Evolutionary conservation across 2,113 vertebrate genomes (phyloP).

Genomic region (Maccullochella peelii): DNA sequence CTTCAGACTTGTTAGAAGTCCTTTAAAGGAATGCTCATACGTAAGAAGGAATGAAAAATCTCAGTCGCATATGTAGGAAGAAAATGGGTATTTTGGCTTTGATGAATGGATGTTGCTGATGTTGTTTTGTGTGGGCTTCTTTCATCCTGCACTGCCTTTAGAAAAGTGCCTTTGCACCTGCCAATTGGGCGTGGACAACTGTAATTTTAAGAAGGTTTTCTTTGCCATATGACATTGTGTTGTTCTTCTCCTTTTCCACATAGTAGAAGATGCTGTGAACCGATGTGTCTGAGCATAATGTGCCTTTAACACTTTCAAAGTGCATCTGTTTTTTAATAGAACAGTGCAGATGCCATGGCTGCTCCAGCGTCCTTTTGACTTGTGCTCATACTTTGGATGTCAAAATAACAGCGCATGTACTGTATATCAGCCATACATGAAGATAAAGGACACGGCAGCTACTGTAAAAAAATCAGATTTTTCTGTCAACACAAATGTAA

Average conservation of each 20-base stretch:
- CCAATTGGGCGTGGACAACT: constrained; percentile 21
- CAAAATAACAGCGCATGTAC: neutral
- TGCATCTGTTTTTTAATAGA: neutral
- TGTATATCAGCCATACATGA: neutral
- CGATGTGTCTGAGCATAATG: constrained; percentile 4
- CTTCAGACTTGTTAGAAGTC: constrained; percentile 27
- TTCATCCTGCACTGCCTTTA: constrained; percentile 27
- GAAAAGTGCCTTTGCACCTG: constrained; percentile 19
- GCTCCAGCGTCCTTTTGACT: neutral
- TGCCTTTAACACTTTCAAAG: constrained; percentile 7
- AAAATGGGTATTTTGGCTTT: constrained; percentile 29
- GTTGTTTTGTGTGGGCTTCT: constrained; percentile 46
- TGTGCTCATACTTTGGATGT: neutral
- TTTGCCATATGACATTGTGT: neutral
- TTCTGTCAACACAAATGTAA: neutral
- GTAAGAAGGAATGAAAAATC: constrained; percentile 28
- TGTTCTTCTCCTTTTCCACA: neutral
- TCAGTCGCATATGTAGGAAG: constrained; percentile 5
- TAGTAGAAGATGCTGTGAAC: neutral
- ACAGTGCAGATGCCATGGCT: constrained; percentile 6
- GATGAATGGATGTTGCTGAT: constrained; percentile 48
- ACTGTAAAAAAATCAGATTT: neutral
- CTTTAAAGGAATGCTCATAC: constrained; percentile 13
- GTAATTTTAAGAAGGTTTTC: constrained; percentile 28
- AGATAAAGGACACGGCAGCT: neutral